These are phyloP conservation scores for Cryptocephalus moraei DNA, from an alignment of 2,888 invertebrate genomes.

Conservation along the genomic window DNA sequence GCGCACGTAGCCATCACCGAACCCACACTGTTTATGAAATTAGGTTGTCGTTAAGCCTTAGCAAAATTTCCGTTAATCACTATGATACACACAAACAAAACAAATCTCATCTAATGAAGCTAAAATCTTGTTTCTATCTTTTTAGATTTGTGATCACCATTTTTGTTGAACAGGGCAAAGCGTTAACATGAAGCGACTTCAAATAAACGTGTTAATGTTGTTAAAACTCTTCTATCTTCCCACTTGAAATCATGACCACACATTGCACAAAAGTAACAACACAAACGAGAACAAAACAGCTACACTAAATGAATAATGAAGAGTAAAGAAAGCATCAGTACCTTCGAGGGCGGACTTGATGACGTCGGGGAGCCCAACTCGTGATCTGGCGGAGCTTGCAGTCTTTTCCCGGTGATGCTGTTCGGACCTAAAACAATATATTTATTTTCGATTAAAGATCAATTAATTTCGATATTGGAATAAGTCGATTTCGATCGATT, in stretches of 20 bases:
- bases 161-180: too few species aligned
- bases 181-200: too few species aligned
- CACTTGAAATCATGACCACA: conserved; percentile 17
- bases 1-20: conserved; percentile 6
- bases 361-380: conserved; percentile 39
- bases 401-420: conserved; percentile 42
- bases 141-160: too few species aligned
- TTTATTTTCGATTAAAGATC: neutral
- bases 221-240: too few species aligned
- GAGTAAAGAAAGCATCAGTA: conserved; percentile 20
- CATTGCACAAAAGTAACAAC: conserved; percentile 32
- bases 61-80: too few species aligned
- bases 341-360: conserved; percentile 41
- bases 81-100: too few species aligned
- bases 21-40: conserved; percentile 23
- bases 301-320: conserved; percentile 4
- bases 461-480: too few species aligned
- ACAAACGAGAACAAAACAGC: conserved; percentile 3
- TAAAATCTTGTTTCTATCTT: too few species aligned
- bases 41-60: too few species aligned
- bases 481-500: too few species aligned
- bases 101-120: too few species aligned
- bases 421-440: conserved; percentile 36
- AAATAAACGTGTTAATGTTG: too few species aligned
- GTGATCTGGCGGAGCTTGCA: conserved; percentile 37